A percentile compares a stretch with the other conserved stretches of the same genome.
Conservation (phyloP, 2,888 invertebrate species). For the Meta bourneti region DNA sequence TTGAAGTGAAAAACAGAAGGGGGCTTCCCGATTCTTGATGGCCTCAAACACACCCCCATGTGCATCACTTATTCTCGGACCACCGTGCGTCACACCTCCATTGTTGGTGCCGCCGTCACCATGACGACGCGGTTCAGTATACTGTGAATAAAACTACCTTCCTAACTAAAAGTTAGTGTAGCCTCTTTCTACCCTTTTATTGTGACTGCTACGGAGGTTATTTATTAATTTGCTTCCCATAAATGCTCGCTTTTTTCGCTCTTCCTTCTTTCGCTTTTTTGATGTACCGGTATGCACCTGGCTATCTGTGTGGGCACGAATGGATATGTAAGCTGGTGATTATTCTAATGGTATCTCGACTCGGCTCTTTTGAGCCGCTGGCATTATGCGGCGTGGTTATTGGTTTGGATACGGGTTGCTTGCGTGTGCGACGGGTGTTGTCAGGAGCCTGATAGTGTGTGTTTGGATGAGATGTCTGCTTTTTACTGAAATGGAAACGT, state of each 20-base stretch:
- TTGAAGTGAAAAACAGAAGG: background rate
- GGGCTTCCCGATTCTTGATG: background rate
- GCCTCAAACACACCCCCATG: slow-evolving; percentile 3
- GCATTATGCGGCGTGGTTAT: slow-evolving; percentile 16
- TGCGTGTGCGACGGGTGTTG: slow-evolving; percentile 1
- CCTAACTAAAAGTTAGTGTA: slow-evolving; percentile 66
- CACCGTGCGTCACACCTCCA: slow-evolving; percentile 64
- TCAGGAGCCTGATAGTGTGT: background rate
- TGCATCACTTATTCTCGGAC: slow-evolving; percentile 53
- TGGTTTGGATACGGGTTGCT: background rate
- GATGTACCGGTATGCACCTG: slow-evolving; percentile 64
- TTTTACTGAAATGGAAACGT: background rate
- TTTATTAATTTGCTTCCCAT: slow-evolving; percentile 74
- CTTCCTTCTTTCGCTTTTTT: slow-evolving; percentile 44
- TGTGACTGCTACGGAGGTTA: slow-evolving; percentile 61
- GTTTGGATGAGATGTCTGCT: background rate
- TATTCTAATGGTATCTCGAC: slow-evolving; percentile 66
- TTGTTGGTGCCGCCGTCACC: slow-evolving; percentile 67
- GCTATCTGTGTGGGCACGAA: slow-evolving; percentile 19
- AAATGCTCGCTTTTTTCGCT: slow-evolving; percentile 45
- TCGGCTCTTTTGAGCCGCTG: slow-evolving; percentile 15
- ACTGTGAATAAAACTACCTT: slow-evolving; percentile 73
- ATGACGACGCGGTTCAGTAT: slow-evolving; percentile 69
- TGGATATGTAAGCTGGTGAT: slow-evolving; percentile 52
- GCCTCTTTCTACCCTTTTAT: slow-evolving; percentile 32